These are phyloP conservation scores for Calidris pygmaea DNA, from an alignment of 2,113 vertebrate species.

Conservation along the genomic window DNA sequence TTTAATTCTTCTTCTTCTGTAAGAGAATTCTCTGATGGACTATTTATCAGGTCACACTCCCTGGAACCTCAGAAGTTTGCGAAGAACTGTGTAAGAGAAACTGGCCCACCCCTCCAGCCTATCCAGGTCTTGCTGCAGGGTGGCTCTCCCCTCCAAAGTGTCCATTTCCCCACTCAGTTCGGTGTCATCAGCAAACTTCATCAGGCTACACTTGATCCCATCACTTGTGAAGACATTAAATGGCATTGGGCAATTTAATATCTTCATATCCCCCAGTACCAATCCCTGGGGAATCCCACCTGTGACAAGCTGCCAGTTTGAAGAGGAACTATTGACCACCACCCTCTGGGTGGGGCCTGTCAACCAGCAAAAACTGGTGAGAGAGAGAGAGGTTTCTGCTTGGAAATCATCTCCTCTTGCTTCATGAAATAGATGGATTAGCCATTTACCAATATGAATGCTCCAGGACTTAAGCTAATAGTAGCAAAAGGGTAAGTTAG, in stretches of 20 bases:
- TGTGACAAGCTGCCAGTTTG: neutral
- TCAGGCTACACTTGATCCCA: neutral
- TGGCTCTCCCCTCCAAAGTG: neutral
- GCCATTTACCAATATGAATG: neutral
- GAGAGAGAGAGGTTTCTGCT: neutral
- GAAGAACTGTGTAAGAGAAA: neutral
- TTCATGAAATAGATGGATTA: neutral
- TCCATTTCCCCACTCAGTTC: neutral
- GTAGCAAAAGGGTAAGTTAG: neutral
- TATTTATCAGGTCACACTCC: too few relatives aligned
- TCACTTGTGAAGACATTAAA: neutral
- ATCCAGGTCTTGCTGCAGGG: neutral
- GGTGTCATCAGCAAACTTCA: neutral
- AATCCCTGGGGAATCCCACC: neutral
- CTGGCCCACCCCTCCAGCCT: neutral
- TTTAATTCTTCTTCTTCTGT: too few relatives aligned
- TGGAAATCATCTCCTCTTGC: neutral
- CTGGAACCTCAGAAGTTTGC: neutral
- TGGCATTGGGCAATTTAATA: too few relatives aligned
- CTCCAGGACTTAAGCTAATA: neutral
- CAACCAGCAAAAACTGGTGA: neutral
- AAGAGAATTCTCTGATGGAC: too few relatives aligned
- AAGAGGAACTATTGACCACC: neutral
- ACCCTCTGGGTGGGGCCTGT: neutral
- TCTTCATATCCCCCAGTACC: too few relatives aligned